A percentile compares a stretch with the other conserved stretches of the same genome.
Conservation (phyloP, 30 jellyfish, hydroid and myxozoan genomes). For the Cassiopea andromeda region DNA sequence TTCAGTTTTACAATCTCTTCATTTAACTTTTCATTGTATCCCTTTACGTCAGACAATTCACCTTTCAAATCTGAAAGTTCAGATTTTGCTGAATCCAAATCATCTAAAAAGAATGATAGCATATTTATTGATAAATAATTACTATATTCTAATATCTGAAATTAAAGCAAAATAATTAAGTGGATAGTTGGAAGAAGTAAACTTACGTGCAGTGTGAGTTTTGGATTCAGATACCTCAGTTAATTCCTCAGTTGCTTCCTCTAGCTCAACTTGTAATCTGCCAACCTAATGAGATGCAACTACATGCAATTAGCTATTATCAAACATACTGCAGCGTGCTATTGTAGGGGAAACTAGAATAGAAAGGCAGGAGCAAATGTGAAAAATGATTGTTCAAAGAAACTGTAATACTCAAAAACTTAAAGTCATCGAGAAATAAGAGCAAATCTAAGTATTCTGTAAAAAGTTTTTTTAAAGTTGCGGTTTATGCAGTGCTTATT, state of each 20-base stretch:
- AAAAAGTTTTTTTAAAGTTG: too few relatives aligned
- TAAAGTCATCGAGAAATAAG: too few relatives aligned
- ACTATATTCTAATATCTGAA: not conserved
- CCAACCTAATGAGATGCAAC: constrained; percentile 33
- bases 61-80: constrained; percentile 37
- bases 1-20: constrained; percentile 46
- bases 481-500: too few relatives aligned
- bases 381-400: too few relatives aligned
- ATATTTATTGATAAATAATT: too few relatives aligned
- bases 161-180: not conserved
- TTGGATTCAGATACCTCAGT: constrained; percentile 33
- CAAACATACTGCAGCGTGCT: too few relatives aligned
- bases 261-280: constrained; percentile 47
- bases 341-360: too few relatives aligned
- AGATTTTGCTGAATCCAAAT: constrained; percentile 9
- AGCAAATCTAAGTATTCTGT: too few relatives aligned
- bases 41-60: constrained; percentile 39
- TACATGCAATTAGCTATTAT: too few relatives aligned
- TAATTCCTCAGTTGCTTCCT: constrained; percentile 48
- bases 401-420: too few relatives aligned
- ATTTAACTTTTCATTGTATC: constrained; percentile 46
- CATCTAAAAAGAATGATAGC: constrained; percentile 1
- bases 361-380: too few relatives aligned
- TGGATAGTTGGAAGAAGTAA: not conserved
- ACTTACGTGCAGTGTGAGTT: constrained; percentile 17